These are phyloP conservation scores for Microctenopoma steveboyesi DNA, from an alignment of 2,797 vertebrate species.

Conservation along the genomic window DNA sequence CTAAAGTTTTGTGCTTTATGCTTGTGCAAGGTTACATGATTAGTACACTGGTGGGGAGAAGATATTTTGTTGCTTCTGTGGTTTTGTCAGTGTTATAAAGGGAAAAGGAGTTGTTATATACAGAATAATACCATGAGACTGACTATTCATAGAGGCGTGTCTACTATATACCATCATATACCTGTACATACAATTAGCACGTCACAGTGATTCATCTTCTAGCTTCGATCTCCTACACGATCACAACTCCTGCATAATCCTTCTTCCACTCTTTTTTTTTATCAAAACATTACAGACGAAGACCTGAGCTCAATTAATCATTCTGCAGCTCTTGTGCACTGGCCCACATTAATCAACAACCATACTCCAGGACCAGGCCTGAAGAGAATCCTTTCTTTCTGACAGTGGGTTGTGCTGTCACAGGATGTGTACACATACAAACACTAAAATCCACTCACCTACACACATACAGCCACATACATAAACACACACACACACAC, in stretches of 20 bases:
- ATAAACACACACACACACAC: slow-evolving; percentile 11
- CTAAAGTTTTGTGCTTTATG: slow-evolving; percentile 40
- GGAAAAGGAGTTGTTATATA: neutral
- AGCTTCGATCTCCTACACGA: slow-evolving; percentile 58
- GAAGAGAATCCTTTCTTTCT: slow-evolving; percentile 49
- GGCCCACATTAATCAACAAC: slow-evolving; percentile 75
- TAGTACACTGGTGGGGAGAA: slow-evolving; percentile 26
- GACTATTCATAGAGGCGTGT: slow-evolving; percentile 15
- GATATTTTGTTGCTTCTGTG: slow-evolving; percentile 15
- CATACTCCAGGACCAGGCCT: slow-evolving; percentile 36
- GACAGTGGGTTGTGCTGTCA: slow-evolving; percentile 66
- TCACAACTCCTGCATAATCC: slow-evolving; percentile 43
- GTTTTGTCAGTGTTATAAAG: slow-evolving; percentile 15
- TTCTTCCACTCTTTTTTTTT: slow-evolving; percentile 78
- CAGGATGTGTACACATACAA: slow-evolving; percentile 44
- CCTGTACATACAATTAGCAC: slow-evolving; percentile 40
- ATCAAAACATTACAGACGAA: slow-evolving; percentile 83
- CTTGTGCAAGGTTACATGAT: slow-evolving; percentile 47
- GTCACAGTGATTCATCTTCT: slow-evolving; percentile 42
- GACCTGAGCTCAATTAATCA: slow-evolving; percentile 84
- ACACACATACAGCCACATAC: neutral
- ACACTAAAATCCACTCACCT: slow-evolving; percentile 21
- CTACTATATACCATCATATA: slow-evolving; percentile 17
- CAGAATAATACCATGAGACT: neutral
- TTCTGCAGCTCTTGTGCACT: slow-evolving; percentile 64